These are phyloP conservation scores for Epicauta chinensis DNA, from an alignment of 1,140 invertebrate genomes.

Conservation along the genomic window DNA sequence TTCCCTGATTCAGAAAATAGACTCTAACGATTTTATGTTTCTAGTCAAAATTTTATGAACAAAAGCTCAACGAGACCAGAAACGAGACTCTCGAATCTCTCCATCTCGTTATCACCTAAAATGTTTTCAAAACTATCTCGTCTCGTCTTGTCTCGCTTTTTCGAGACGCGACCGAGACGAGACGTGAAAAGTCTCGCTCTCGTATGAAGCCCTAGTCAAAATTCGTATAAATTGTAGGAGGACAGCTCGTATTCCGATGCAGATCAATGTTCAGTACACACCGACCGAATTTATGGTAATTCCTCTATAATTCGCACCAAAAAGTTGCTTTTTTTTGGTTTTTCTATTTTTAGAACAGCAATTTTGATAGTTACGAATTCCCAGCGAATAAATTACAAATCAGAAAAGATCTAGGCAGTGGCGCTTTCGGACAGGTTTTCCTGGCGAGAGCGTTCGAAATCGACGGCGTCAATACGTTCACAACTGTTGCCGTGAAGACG, in stretches of 20 bases:
- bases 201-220: too few relatives aligned
- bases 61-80: background rate
- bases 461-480: conserved; percentile 45
- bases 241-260: background rate
- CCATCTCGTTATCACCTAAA: too few relatives aligned
- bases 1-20: too few relatives aligned
- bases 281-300: conserved; percentile 22
- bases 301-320: conserved; percentile 13
- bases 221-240: background rate
- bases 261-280: conserved; percentile 24
- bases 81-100: too few relatives aligned
- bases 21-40: too few relatives aligned
- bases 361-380: conserved; percentile 27
- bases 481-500: conserved; percentile 66
- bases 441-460: conserved; percentile 49
- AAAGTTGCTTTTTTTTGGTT: conserved; percentile 5
- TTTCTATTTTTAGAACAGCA: conserved; percentile 1
- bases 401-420: conserved; percentile 55
- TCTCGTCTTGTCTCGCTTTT: too few relatives aligned
- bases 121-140: too few relatives aligned
- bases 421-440: conserved; percentile 69
- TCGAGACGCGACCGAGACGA: too few relatives aligned
- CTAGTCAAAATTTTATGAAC: too few relatives aligned
- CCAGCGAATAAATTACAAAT: conserved; percentile 32
- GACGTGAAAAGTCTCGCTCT: too few relatives aligned